phyloP scores from a whole-genome alignment of 2,113 vertebrate species.

The Ceyx cyanopectus region DNA sequence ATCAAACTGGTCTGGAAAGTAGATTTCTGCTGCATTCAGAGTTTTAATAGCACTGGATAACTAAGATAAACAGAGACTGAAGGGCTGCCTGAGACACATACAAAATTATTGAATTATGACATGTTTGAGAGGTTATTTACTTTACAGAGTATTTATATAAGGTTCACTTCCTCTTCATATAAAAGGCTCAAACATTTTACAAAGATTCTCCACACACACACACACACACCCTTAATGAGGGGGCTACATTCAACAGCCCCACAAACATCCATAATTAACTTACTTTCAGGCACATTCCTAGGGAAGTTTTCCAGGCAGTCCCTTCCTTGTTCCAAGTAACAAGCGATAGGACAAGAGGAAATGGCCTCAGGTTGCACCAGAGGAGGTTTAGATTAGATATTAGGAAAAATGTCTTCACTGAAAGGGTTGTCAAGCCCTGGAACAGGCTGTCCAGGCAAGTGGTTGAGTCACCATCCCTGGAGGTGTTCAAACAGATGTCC shows the following conservation, averaged over 20 bases:
- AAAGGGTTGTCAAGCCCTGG: neutral
- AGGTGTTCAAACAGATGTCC: neutral
- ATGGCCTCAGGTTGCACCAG: neutral
- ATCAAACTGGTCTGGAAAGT: conserved; percentile 19
- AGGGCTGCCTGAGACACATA: conserved; percentile 31
- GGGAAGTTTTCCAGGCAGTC: conserved; percentile 32
- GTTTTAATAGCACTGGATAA: conserved; percentile 21
- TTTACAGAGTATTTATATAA: conserved; percentile 42
- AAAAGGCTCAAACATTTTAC: conserved; percentile 49
- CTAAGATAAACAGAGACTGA: conserved; percentile 48
- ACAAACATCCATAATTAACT: conserved; percentile 45
- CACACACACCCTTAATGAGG: neutral
- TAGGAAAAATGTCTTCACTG: neutral
- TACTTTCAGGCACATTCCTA: conserved; percentile 42
- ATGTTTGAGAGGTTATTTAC: conserved; percentile 58
- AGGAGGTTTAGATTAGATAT: neutral
- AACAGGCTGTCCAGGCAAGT: neutral
- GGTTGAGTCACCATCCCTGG: neutral
- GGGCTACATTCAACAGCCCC: conserved; percentile 22
- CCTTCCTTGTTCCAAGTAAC: neutral
- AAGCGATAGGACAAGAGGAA: neutral
- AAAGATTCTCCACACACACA: neutral
- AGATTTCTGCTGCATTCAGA: conserved; percentile 15
- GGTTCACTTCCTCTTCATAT: conserved; percentile 45
- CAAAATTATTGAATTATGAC: conserved; percentile 55